Evolutionary conservation across 2,888 invertebrate genomes (phyloP).

Genomic region (Stenodera caucasica): DNA sequence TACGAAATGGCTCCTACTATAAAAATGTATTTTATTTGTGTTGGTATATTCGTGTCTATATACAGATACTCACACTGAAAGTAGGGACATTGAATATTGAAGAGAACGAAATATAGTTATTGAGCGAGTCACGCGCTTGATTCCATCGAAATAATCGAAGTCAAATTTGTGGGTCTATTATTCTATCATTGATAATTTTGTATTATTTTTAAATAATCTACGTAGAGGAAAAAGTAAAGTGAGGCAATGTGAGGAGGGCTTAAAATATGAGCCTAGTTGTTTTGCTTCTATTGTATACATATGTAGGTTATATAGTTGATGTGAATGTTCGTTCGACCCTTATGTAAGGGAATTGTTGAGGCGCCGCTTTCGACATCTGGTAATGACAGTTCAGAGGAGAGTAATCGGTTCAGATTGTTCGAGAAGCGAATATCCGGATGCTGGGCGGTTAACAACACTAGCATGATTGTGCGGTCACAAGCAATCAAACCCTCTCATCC

Average conservation of each 20-base stretch:
- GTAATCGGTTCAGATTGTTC: conserved; percentile 50
- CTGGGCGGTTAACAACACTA: conserved; percentile 45
- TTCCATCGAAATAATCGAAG: too few relatives aligned
- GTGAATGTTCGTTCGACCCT: not conserved
- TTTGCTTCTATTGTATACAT: not conserved
- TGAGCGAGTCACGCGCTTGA: too few relatives aligned
- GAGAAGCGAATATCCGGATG: conserved; percentile 47
- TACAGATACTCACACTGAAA: too few relatives aligned
- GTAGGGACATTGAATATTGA: too few relatives aligned
- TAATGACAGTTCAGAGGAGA: conserved; percentile 50
- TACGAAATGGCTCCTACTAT: conserved; percentile 1
- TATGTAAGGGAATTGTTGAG: conserved; percentile 19
- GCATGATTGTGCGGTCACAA: conserved; percentile 53
- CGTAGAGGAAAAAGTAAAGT: too few relatives aligned
- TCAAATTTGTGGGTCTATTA: too few relatives aligned
- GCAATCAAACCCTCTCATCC: conserved; percentile 47
- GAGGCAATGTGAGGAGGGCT: too few relatives aligned
- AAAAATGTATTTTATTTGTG: conserved; percentile 8
- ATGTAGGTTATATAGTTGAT: not conserved
- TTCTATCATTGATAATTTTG: too few relatives aligned
- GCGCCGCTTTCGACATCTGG: conserved; percentile 44
- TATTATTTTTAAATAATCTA: too few relatives aligned
- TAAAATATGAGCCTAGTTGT: too few relatives aligned
- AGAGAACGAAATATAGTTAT: too few relatives aligned
- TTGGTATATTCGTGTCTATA: too few relatives aligned